A percentile compares a stretch with the other conserved stretches of the same genome.
phyloP scores from a whole-genome alignment of 2,797 vertebrate species.

The Neoniphon sammara region DNA sequence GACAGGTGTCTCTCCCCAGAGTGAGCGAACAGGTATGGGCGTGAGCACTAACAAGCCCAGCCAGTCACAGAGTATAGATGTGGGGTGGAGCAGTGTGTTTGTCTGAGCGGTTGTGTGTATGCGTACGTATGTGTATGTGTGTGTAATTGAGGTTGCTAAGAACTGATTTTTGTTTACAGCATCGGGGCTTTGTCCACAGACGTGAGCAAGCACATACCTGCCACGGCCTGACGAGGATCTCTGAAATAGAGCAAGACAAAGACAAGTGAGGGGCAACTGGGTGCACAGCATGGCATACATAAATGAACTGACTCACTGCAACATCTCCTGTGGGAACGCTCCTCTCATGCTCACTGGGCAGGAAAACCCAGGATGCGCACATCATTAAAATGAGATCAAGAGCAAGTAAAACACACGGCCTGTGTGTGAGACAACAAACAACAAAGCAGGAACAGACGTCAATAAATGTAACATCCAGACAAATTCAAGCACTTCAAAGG shows the following conservation, averaged over 20 bases:
- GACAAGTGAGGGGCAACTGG: conserved; percentile 16
- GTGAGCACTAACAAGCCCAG: conserved; percentile 80
- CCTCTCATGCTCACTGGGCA: conserved; percentile 60
- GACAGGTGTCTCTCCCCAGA: conserved; percentile 77
- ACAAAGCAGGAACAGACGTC: not conserved
- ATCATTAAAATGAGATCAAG: conserved; percentile 62
- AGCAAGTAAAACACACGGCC: conserved; percentile 19
- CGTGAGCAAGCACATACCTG: conserved; percentile 56
- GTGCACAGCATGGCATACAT: conserved; percentile 20
- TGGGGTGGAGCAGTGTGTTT: conserved; percentile 72
- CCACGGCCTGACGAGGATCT: conserved; percentile 26
- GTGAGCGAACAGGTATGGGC: conserved; percentile 77
- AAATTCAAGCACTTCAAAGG: not conserved
- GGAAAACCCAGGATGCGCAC: conserved; percentile 50
- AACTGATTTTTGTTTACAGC: conserved; percentile 57
- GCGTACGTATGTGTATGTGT: conserved; percentile 30
- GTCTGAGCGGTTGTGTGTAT: conserved; percentile 35
- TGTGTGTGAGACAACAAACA: conserved; percentile 26
- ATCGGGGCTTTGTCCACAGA: conserved; percentile 42
- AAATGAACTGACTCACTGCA: conserved; percentile 50
- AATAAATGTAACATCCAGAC: conserved; percentile 5
- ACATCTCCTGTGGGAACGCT: conserved; percentile 67
- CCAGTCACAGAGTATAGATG: conserved; percentile 74
- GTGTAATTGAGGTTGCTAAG: conserved; percentile 60
- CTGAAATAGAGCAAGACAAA: not conserved